These are phyloP conservation scores for Drosophila quinaria DNA, from an alignment of 2,888 invertebrate genomes.

Conservation along the genomic window DNA sequence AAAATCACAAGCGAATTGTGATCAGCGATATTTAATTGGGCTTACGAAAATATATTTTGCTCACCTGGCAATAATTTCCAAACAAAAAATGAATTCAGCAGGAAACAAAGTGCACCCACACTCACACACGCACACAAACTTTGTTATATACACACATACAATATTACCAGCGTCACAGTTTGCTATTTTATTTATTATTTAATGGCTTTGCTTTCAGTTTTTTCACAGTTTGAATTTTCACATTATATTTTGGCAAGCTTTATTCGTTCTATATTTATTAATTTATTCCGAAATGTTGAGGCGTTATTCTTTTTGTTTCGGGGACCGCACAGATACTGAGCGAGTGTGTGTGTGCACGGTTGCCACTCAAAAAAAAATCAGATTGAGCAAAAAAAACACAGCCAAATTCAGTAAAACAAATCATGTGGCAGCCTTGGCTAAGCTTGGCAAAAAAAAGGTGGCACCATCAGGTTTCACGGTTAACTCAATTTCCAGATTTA, in stretches of 20 bases:
- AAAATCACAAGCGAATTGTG: constrained; percentile 13
- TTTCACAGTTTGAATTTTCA: constrained; percentile 23
- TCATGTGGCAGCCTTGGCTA: no score
- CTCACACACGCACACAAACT: constrained; percentile 2
- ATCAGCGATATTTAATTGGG: constrained; percentile 3
- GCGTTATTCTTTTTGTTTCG: constrained; percentile 16
- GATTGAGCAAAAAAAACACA: no score
- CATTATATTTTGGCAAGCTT: constrained; percentile 28
- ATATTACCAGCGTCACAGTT: constrained; percentile 26
- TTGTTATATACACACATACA: constrained; percentile 12
- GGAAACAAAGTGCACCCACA: constrained; percentile 45
- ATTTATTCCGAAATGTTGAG: background rate
- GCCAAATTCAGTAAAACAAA: no score
- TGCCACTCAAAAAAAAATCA: no score
- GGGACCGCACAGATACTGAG: no score
- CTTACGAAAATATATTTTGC: constrained; percentile 7
- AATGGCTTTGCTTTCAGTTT: constrained; percentile 5
- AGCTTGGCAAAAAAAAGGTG: no score
- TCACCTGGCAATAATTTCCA: constrained; percentile 35
- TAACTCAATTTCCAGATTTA: no score
- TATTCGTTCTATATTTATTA: constrained; percentile 11
- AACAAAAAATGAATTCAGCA: constrained; percentile 43
- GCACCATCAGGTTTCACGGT: no score
- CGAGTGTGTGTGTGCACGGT: no score
- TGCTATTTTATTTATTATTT: constrained; percentile 2